Conservation (phyloP, 2,888 invertebrate species). For the Nomada hirtipes region DNA sequence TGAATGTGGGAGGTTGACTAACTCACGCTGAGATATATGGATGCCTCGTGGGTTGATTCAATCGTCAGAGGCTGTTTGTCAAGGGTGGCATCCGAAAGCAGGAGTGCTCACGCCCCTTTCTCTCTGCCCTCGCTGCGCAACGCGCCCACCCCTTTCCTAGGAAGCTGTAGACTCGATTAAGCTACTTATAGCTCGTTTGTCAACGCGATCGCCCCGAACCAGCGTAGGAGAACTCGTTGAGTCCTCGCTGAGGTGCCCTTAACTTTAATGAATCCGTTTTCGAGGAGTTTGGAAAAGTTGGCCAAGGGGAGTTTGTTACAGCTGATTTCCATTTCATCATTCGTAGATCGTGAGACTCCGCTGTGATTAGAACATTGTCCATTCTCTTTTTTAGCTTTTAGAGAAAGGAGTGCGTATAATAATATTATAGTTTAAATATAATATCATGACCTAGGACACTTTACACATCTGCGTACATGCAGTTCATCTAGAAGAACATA, state of each 20-base stretch:
- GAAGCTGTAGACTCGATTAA: constrained; percentile 46
- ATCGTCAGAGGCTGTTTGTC: constrained; percentile 72
- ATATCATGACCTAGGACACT: no score
- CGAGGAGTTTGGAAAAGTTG: not conserved
- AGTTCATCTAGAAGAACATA: no score
- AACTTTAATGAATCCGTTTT: constrained; percentile 56
- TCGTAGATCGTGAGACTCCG: constrained; percentile 6
- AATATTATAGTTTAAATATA: no score
- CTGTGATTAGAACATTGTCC: no score
- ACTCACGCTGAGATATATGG: constrained; percentile 38
- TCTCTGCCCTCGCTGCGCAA: constrained; percentile 23
- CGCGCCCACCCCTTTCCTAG: constrained; percentile 22
- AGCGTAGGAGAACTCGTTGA: constrained; percentile 3
- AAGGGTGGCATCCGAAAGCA: constrained; percentile 63
- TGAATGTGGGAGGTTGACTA: constrained; percentile 18
- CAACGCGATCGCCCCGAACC: constrained; percentile 58
- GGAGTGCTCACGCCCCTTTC: constrained; percentile 47
- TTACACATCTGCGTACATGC: no score
- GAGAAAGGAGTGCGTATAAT: not conserved
- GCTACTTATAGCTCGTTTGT: constrained; percentile 60
- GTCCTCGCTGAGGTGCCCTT: constrained; percentile 19
- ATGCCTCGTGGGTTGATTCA: constrained; percentile 70
- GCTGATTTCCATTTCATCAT: not conserved
- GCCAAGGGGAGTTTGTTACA: constrained; percentile 11
- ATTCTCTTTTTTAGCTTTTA: not conserved